A percentile compares a stretch with the other conserved stretches of the same genome.
These are phyloP conservation scores for Perithous albicinctus DNA, from an alignment of 2,888 invertebrate species.

Conservation along the genomic window DNA sequence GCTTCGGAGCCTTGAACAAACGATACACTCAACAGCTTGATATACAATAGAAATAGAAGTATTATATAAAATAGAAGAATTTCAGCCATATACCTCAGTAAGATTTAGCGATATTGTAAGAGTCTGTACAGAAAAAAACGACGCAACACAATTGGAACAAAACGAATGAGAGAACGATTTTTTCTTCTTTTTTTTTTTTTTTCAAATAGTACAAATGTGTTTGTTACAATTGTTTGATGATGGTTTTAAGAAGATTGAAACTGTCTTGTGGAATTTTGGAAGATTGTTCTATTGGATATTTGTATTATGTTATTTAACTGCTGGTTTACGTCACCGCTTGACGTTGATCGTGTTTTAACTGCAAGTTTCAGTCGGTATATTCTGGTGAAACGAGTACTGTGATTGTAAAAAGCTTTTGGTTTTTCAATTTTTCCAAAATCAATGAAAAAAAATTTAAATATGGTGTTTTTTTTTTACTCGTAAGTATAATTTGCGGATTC, in stretches of 20 bases:
- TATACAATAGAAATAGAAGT: constrained; percentile 9
- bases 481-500: no score
- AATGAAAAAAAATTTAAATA: no score
- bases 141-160: constrained; percentile 29
- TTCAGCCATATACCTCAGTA: constrained; percentile 54
- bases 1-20: constrained; percentile 17
- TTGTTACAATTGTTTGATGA: constrained; percentile 23
- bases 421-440: neutral
- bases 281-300: constrained; percentile 33
- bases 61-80: constrained; percentile 13
- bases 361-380: neutral
- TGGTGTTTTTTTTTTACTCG: no score
- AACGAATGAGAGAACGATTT: constrained; percentile 13
- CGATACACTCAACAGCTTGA: constrained; percentile 8
- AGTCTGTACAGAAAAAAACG: constrained; percentile 51
- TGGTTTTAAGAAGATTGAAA: constrained; percentile 19
- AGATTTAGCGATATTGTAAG: constrained; percentile 41
- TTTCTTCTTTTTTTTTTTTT: no score
- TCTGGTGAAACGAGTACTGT: neutral
- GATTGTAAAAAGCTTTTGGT: neutral
- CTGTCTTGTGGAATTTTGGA: neutral
- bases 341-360: neutral
- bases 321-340: constrained; percentile 7
- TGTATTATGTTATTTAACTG: constrained; percentile 3
- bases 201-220: constrained; percentile 55